Percentiles rank a stretch among this genome's conserved stretches.
These are phyloP conservation scores for Chiloscyllium plagiosum DNA, from an alignment of 2,113 vertebrate genomes.

Conservation along the genomic window DNA sequence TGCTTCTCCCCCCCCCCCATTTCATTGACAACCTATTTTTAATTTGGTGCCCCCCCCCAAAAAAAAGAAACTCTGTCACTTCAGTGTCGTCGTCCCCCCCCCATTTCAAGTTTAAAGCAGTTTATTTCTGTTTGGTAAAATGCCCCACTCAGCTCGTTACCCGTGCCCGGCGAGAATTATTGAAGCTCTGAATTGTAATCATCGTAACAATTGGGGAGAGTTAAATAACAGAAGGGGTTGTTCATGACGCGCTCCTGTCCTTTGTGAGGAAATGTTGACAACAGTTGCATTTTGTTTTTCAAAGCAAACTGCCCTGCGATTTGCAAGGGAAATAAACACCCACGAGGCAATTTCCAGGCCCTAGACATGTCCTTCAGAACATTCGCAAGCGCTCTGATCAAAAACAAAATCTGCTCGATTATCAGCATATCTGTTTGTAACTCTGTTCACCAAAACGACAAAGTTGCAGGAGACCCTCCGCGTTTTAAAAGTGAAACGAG, in stretches of 20 bases:
- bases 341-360: not conserved
- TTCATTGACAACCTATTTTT: not conserved
- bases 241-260: not conserved
- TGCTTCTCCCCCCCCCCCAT: not conserved
- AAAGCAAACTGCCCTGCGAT: not conserved
- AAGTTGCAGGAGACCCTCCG: not conserved
- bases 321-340: not conserved
- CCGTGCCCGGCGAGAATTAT: not conserved
- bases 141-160: not conserved
- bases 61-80: not conserved
- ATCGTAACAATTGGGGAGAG: conserved; percentile 22
- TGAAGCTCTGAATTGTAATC: not conserved
- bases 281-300: not conserved
- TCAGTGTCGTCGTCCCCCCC: not conserved
- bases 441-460: not conserved
- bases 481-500: not conserved
- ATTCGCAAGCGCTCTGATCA: not conserved
- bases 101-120: not conserved
- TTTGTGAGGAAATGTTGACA: not conserved
- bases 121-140: not conserved
- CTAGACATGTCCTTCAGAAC: not conserved
- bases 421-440: not conserved
- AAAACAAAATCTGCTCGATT: not conserved
- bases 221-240: not conserved
- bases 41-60: not conserved